A percentile compares a stretch with the other conserved stretches of the same genome.
phyloP scores from a whole-genome alignment of 2,888 invertebrate genomes.

The Cyaniris semiargus region DNA sequence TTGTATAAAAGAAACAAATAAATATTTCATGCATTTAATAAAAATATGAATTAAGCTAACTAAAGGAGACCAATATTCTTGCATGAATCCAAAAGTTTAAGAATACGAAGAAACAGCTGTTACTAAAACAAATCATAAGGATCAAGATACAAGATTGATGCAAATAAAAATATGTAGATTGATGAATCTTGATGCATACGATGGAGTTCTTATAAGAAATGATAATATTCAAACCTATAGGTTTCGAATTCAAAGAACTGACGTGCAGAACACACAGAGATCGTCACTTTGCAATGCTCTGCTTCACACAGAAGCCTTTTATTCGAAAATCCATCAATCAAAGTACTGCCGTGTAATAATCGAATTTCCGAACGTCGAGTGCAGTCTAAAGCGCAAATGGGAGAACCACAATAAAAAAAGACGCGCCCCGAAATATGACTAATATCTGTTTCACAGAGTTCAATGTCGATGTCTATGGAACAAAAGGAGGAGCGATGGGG shows the following conservation, averaged over 20 bases:
- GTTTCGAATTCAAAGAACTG: background rate
- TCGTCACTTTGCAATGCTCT: slow-evolving; percentile 59
- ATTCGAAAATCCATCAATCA: slow-evolving; percentile 74
- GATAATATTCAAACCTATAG: background rate
- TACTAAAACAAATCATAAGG: background rate
- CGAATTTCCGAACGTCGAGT: slow-evolving; percentile 72
- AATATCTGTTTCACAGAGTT: slow-evolving; percentile 74
- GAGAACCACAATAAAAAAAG: slow-evolving; percentile 68
- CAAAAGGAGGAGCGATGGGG: slow-evolving; percentile 59
- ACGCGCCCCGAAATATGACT: slow-evolving; percentile 59
- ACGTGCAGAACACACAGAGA: slow-evolving; percentile 56
- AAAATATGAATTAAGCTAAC: background rate
- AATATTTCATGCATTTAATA: background rate
- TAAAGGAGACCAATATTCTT: background rate
- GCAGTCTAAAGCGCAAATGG: slow-evolving; percentile 72
- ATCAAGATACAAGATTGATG: too few species aligned
- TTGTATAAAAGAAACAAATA: background rate
- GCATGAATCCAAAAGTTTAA: background rate
- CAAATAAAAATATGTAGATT: too few species aligned
- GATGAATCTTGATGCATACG: background rate
- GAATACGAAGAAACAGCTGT: background rate
- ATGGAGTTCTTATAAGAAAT: background rate
- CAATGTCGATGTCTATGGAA: slow-evolving; percentile 66
- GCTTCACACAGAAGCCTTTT: slow-evolving; percentile 54
- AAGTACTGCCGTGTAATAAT: slow-evolving; percentile 75